phyloP scores from a whole-genome alignment of 92 coral and sea anemone species.

The Parazoanthus darwini region DNA sequence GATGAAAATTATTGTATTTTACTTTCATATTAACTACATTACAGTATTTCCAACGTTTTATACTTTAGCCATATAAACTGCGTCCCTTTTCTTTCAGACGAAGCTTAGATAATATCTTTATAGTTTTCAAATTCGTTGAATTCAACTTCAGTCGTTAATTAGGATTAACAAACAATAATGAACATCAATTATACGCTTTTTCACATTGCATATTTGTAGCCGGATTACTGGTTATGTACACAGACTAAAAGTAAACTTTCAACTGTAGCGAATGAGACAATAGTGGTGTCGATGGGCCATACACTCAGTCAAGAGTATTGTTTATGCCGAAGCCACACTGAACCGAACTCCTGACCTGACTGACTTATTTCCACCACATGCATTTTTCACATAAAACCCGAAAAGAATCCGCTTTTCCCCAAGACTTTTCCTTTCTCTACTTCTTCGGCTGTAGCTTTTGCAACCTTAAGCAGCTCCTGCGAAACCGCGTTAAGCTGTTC shows the following conservation, averaged over 20 bases:
- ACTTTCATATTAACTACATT: too few species aligned
- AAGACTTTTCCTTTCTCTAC: slow-evolving; percentile 64
- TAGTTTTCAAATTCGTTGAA: background rate
- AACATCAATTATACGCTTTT: too few species aligned
- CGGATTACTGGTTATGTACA: too few species aligned
- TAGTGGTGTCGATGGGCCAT: background rate
- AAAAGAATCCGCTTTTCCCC: slow-evolving; percentile 66
- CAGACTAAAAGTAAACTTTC: background rate
- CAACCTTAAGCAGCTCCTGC: slow-evolving; percentile 69
- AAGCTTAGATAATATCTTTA: background rate
- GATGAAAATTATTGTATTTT: too few species aligned
- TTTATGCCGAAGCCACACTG: background rate
- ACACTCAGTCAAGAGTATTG: background rate
- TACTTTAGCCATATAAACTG: background rate
- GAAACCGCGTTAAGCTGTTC: slow-evolving; percentile 61
- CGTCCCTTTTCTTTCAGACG: background rate
- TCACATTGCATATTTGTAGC: too few species aligned
- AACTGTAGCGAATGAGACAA: too few species aligned
- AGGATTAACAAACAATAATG: too few species aligned
- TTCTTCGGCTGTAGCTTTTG: slow-evolving; percentile 74
- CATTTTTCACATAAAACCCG: slow-evolving; percentile 16
- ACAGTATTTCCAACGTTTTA: background rate
- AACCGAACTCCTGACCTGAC: background rate
- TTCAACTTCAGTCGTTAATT: too few species aligned
- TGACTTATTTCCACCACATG: background rate